A percentile compares a stretch with the other conserved stretches of the same genome.
Conservation (phyloP, 1,140 invertebrate species). For the Bacillus rossius region DNA sequence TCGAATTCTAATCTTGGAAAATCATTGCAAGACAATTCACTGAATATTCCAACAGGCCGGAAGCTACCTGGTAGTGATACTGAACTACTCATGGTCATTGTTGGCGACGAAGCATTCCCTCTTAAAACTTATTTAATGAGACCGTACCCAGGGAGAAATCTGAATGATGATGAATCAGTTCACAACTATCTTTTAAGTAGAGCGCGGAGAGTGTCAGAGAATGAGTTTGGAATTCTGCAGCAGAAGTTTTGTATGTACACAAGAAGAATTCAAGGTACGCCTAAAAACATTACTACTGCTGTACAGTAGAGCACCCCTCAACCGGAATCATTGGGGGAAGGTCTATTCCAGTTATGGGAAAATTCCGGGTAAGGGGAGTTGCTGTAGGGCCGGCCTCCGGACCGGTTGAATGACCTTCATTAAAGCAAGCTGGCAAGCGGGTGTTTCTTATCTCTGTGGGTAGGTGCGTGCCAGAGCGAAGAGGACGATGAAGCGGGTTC, state of each 20-base stretch:
- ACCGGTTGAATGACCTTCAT: too few species aligned
- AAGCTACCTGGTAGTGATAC: slow-evolving; percentile 22
- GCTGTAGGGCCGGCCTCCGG: too few species aligned
- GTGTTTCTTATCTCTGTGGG: too few species aligned
- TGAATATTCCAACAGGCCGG: not conserved
- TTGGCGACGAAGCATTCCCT: slow-evolving; percentile 39
- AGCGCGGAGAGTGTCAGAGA: slow-evolving; percentile 25
- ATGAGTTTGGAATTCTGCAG: slow-evolving; percentile 24
- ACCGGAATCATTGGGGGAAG: too few species aligned
- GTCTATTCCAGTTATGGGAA: too few species aligned
- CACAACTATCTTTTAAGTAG: slow-evolving; percentile 28
- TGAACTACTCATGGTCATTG: slow-evolving; percentile 28
- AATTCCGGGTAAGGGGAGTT: too few species aligned
- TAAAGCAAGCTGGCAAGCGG: too few species aligned
- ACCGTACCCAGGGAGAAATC: slow-evolving; percentile 28
- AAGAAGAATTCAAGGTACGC: not conserved
- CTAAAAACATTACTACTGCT: not conserved
- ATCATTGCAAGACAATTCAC: not conserved
- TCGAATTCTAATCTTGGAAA: slow-evolving; percentile 16
- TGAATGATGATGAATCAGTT: slow-evolving; percentile 15
- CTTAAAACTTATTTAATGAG: slow-evolving; percentile 31
- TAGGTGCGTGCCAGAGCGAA: too few species aligned
- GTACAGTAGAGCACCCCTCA: too few species aligned
- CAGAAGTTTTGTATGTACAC: slow-evolving; percentile 17
- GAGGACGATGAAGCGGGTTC: too few species aligned